Conservation (phyloP, 2,797 vertebrate species). For the Gadopsis marmoratus region DNA sequence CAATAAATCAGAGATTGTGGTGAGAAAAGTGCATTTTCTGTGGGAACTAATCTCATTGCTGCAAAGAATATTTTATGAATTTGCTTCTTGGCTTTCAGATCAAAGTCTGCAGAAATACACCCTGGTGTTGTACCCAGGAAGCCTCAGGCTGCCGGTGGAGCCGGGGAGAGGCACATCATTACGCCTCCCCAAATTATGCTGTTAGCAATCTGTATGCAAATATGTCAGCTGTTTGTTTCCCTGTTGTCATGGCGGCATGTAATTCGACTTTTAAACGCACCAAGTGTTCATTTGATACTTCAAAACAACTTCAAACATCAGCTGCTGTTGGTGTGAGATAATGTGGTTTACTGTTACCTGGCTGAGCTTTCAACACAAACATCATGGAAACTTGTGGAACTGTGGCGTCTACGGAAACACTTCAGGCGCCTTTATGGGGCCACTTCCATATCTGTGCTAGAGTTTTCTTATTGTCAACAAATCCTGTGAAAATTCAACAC, state of each 20-base stretch:
- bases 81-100: background rate
- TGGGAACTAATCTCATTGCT: background rate
- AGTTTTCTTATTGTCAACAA: background rate
- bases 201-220: background rate
- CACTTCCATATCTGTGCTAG: background rate
- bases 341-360: background rate
- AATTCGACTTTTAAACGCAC: constrained; percentile 5
- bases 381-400: background rate
- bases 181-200: background rate
- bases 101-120: background rate
- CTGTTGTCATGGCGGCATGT: constrained; percentile 30
- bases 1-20: background rate
- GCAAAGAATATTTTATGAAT: background rate
- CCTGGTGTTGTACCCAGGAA: no score
- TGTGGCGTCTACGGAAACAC: background rate
- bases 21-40: background rate
- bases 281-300: background rate
- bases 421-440: background rate
- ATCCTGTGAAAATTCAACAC: background rate
- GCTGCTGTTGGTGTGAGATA: background rate
- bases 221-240: constrained; percentile 46
- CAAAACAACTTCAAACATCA: background rate
- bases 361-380: background rate
- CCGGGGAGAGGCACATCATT: background rate
- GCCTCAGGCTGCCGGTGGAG: constrained; percentile 2